phyloP scores from a whole-genome alignment of 1,140 invertebrate genomes.

The Drosophila jambulina region DNA sequence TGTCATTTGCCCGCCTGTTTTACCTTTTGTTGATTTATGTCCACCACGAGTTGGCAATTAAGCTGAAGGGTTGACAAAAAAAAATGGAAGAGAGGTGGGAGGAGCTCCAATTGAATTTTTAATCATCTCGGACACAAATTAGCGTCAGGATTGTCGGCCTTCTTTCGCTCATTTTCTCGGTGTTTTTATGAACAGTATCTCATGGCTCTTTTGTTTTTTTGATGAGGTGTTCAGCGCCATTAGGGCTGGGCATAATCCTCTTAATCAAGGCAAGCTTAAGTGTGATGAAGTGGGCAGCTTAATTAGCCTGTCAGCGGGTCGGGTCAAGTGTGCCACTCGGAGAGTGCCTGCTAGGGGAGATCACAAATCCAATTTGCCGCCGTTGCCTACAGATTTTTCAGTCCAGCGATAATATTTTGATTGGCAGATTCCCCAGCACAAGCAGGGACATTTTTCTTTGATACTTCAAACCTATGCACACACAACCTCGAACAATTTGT shows the following conservation, averaged over 20 bases:
- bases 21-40: conserved; percentile 71
- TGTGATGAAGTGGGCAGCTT: conserved; percentile 68
- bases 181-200: conserved; percentile 46
- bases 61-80: conserved; percentile 51
- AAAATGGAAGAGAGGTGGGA: conserved; percentile 4
- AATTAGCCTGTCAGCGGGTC: conserved; percentile 69
- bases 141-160: conserved; percentile 34
- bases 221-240: conserved; percentile 26
- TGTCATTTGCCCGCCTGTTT: conserved; percentile 58
- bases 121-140: conserved; percentile 75
- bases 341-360: background rate
- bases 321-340: conserved; percentile 37
- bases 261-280: conserved; percentile 59
- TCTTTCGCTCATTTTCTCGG: conserved; percentile 22
- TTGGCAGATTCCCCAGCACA: conserved; percentile 33
- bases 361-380: conserved; percentile 24
- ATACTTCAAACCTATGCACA: conserved; percentile 32
- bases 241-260: conserved; percentile 52
- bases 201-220: conserved; percentile 33
- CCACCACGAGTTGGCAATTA: conserved; percentile 64
- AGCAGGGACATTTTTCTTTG: conserved; percentile 28
- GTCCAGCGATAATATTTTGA: conserved; percentile 55
- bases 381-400: conserved; percentile 15
- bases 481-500: conserved; percentile 73
- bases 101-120: conserved; percentile 69